Conservation (phyloP, 2,888 invertebrate species). For the Perdita meconis region DNA sequence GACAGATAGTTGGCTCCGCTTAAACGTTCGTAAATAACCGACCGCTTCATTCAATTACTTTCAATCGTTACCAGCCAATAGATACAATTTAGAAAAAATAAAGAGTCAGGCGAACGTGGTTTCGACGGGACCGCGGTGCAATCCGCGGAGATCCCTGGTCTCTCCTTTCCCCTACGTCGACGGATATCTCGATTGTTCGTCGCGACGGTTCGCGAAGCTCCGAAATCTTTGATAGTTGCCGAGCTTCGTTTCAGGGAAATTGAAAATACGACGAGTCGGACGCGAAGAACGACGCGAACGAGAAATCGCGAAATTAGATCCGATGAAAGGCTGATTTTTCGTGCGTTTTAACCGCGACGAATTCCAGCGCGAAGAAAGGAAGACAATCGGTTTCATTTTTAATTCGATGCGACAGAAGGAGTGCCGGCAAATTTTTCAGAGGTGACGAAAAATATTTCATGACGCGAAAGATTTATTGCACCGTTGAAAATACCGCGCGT, state of each 20-base stretch:
- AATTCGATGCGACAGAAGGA: background rate
- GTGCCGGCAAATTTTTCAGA: slow-evolving; percentile 1
- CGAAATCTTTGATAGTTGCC: background rate
- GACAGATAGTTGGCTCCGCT: slow-evolving; percentile 84
- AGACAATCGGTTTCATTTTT: slow-evolving; percentile 30
- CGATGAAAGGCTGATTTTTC: no score
- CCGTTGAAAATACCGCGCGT: slow-evolving; percentile 22
- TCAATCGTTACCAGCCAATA: slow-evolving; percentile 84
- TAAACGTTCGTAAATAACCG: slow-evolving; percentile 85
- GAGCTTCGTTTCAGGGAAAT: background rate
- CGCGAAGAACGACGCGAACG: background rate
- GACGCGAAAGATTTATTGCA: slow-evolving; percentile 27
- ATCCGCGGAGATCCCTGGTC: slow-evolving; percentile 3
- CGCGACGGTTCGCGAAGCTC: background rate
- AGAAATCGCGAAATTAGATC: no score
- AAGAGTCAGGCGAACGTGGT: slow-evolving; percentile 51
- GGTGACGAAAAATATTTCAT: slow-evolving; percentile 42
- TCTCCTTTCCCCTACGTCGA: background rate
- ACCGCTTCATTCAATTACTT: slow-evolving; percentile 84
- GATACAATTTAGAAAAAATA: slow-evolving; percentile 83
- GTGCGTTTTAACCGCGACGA: background rate
- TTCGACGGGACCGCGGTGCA: background rate
- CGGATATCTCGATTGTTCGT: background rate
- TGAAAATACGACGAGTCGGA: background rate
- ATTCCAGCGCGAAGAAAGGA: background rate